Evolutionary conservation across 1,140 invertebrate genomes (phyloP).

Genomic region (Caerostris extrusa): DNA sequence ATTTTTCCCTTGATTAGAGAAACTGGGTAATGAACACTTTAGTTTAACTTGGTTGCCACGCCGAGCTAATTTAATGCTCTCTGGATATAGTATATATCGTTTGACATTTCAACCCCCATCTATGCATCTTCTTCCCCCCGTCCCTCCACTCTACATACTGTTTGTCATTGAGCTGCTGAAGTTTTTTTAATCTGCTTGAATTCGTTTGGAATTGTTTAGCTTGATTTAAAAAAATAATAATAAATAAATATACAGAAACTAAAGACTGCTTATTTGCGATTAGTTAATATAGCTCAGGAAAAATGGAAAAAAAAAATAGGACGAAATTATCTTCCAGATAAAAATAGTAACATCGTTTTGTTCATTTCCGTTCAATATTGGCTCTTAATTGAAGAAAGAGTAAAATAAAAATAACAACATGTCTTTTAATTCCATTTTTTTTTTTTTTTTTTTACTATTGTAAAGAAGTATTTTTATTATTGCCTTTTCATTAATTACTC

Average conservation of each 20-base stretch:
- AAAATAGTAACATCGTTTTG: neutral
- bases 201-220: neutral
- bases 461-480: neutral
- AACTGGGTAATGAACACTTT: constrained; percentile 64
- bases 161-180: neutral
- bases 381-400: neutral
- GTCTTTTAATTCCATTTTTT: neutral
- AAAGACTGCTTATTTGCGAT: neutral
- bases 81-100: constrained; percentile 65
- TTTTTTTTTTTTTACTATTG: neutral
- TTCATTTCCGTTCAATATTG: neutral
- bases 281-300: neutral
- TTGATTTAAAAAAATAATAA: neutral
- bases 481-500: neutral
- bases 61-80: constrained; percentile 65
- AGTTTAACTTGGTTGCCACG: constrained; percentile 27
- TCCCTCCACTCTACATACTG: neutral
- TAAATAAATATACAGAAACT: neutral
- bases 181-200: neutral
- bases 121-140: neutral
- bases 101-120: neutral
- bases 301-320: neutral
- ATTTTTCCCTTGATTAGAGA: constrained; percentile 66
- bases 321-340: neutral
- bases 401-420: neutral